Evolutionary conservation across 2,113 vertebrate species (phyloP).

Genomic region (Paramisgurnus dabryanus): DNA sequence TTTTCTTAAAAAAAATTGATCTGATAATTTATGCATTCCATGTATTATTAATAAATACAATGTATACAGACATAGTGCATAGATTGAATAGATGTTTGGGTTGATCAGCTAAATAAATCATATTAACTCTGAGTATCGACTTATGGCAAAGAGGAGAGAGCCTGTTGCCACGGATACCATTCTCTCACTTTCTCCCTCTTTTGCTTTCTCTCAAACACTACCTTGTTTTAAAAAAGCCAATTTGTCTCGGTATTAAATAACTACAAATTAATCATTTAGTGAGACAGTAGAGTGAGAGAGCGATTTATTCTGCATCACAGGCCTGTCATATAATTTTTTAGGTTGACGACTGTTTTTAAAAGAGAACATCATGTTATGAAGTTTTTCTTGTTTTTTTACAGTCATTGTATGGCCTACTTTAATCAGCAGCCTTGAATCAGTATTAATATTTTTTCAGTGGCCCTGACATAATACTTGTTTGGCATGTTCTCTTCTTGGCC

Average conservation of each 20-base stretch:
- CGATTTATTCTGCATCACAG: too few species aligned
- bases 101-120: conserved; percentile 51
- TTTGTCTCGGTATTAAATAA: not conserved
- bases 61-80: not conserved
- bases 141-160: conserved; percentile 63
- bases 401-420: too few species aligned
- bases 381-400: too few species aligned
- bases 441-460: too few species aligned
- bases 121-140: conserved; percentile 59
- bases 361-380: too few species aligned
- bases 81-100: conserved; percentile 19
- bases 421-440: too few species aligned
- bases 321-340: too few species aligned
- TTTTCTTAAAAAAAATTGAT: not conserved
- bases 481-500: too few species aligned
- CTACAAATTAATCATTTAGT: not conserved
- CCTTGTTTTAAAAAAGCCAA: not conserved
- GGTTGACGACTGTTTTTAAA: too few species aligned
- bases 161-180: conserved; percentile 77
- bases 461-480: too few species aligned
- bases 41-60: not conserved
- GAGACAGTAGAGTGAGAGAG: too few species aligned
- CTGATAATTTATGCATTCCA: not conserved
- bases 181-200: conserved; percentile 38
- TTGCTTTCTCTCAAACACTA: conserved; percentile 40